phyloP scores from a whole-genome alignment of 2,113 vertebrate genomes.

The Rousettus leschenaultii region DNA sequence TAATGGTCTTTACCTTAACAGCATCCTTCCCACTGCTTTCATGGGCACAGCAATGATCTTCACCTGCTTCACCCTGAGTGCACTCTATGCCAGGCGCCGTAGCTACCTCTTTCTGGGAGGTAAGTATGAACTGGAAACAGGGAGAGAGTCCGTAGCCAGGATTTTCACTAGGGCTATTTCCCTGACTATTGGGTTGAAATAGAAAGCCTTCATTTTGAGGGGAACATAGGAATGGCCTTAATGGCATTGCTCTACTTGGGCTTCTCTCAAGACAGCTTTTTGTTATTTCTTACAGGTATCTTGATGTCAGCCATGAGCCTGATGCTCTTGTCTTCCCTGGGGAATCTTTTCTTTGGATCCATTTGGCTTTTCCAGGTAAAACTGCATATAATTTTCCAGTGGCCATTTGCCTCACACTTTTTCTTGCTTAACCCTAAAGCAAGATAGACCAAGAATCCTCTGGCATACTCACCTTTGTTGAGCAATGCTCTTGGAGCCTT shows the following conservation, averaged over 20 bases:
- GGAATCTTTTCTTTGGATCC: slow-evolving; percentile 92
- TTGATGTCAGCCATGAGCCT: slow-evolving; percentile 92
- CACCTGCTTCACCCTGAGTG: slow-evolving; percentile 94
- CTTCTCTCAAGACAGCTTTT: neutral
- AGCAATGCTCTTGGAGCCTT: neutral
- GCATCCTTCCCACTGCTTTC: slow-evolving; percentile 95
- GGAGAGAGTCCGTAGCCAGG: neutral
- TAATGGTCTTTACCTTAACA: slow-evolving; percentile 63
- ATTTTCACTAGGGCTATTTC: too few relatives aligned
- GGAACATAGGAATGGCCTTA: neutral
- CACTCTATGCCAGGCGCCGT: slow-evolving; percentile 92
- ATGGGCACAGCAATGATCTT: slow-evolving; percentile 93
- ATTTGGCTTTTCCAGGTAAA: slow-evolving; percentile 91
- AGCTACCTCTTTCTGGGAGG: slow-evolving; percentile 96
- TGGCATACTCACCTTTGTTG: neutral
- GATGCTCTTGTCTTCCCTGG: slow-evolving; percentile 88
- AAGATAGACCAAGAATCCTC: neutral
- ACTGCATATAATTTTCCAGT: neutral
- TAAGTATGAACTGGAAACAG: slow-evolving; percentile 59
- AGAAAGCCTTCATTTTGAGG: neutral
- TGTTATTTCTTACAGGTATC: slow-evolving; percentile 80
- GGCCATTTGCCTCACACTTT: neutral
- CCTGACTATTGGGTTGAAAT: neutral
- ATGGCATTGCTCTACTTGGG: neutral
- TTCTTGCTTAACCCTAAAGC: neutral